phyloP scores from a whole-genome alignment of 1,140 invertebrate species.

The Goniozus legneri region DNA sequence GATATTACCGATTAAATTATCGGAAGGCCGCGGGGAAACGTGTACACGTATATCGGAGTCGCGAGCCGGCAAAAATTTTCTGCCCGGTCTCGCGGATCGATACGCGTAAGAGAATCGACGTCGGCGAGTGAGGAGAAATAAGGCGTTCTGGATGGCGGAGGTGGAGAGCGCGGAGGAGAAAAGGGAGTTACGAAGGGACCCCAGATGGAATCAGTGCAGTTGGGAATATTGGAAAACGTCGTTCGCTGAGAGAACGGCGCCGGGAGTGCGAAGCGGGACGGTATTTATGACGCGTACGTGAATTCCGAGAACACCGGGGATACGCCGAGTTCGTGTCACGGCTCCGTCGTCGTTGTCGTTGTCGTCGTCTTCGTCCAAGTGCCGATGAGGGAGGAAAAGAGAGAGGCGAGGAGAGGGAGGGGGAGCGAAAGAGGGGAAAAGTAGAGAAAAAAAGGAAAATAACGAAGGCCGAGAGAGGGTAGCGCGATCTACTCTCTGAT shows the following conservation, averaged over 20 bases:
- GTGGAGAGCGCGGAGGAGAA: conserved; percentile 10
- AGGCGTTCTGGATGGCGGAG: background rate
- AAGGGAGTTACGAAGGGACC: conserved; percentile 25
- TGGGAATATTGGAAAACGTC: conserved; percentile 51
- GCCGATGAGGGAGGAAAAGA: background rate
- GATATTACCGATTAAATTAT: too few relatives aligned
- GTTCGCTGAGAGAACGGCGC: conserved; percentile 17
- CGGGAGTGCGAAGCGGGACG: conserved; percentile 27
- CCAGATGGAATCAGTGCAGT: conserved; percentile 51
- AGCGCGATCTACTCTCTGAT: too few relatives aligned
- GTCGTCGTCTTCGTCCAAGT: too few relatives aligned
- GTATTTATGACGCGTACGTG: conserved; percentile 54
- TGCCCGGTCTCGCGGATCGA: too few relatives aligned
- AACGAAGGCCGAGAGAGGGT: conserved; percentile 7
- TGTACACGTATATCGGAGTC: too few relatives aligned
- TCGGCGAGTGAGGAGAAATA: background rate
- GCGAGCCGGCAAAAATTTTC: too few relatives aligned
- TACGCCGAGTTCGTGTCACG: conserved; percentile 21
- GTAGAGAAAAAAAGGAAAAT: conserved; percentile 1
- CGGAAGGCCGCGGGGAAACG: too few relatives aligned
- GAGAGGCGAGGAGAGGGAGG: conserved; percentile 10
- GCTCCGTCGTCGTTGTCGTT: too few relatives aligned
- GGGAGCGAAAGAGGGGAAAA: conserved; percentile 4
- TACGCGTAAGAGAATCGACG: too few relatives aligned
- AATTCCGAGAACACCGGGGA: conserved; percentile 42